These are phyloP conservation scores for Parapsyche elsis DNA, from an alignment of 1,140 invertebrate genomes.

Conservation along the genomic window DNA sequence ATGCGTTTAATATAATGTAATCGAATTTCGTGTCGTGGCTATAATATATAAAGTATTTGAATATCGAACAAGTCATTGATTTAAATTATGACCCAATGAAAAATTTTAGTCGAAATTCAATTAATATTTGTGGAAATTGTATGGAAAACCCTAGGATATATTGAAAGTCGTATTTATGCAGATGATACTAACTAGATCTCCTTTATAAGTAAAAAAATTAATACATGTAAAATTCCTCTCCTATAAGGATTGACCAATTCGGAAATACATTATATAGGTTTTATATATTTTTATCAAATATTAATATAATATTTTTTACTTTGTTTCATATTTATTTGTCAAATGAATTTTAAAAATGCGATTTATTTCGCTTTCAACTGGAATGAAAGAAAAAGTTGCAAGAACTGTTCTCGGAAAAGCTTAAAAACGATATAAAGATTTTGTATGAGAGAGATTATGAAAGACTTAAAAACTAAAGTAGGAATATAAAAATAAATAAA, in stretches of 20 bases:
- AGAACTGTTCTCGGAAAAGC: not conserved
- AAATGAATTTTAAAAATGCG: not conserved
- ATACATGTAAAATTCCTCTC: slow-evolving; percentile 3
- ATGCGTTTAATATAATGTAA: too few relatives aligned
- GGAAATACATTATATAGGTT: slow-evolving; percentile 23
- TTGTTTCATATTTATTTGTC: not conserved
- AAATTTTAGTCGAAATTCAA: too few relatives aligned
- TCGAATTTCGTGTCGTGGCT: too few relatives aligned
- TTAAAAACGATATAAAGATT: slow-evolving; percentile 2
- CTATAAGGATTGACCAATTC: slow-evolving; percentile 24
- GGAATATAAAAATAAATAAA: slow-evolving; percentile 35
- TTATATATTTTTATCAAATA: slow-evolving; percentile 25
- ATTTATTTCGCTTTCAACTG: not conserved
- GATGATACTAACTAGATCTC: not conserved
- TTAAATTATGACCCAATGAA: too few relatives aligned
- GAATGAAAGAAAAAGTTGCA: not conserved
- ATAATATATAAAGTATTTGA: too few relatives aligned
- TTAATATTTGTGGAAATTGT: not conserved
- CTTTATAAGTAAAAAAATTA: slow-evolving; percentile 8
- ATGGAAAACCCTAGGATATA: not conserved
- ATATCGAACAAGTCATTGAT: too few relatives aligned
- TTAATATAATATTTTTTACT: slow-evolving; percentile 6
- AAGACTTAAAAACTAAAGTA: slow-evolving; percentile 32
- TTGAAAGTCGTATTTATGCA: too few relatives aligned
- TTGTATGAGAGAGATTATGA: slow-evolving; percentile 21